Evolutionary conservation across 2,888 invertebrate genomes (phyloP).

Genomic region (Icerya purchasi): DNA sequence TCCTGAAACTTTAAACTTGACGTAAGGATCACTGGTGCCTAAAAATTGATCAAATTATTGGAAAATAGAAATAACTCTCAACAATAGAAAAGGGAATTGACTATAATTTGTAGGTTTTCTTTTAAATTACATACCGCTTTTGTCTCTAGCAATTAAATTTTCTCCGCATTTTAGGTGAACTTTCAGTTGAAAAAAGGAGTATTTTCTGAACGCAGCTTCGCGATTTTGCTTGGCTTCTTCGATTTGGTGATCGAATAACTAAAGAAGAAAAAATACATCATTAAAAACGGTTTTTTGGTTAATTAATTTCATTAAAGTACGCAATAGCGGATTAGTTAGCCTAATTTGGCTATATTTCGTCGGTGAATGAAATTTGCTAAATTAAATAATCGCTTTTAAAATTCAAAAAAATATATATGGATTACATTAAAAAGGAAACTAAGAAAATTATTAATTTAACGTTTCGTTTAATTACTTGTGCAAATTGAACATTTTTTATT

Average conservation of each 20-base stretch:
- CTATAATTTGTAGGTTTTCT: too few species aligned
- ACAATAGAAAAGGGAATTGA: too few species aligned
- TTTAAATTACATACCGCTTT: too few species aligned
- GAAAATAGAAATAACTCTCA: neutral
- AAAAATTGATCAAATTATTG: constrained; percentile 25
- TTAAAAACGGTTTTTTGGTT: neutral
- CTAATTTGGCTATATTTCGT: too few species aligned
- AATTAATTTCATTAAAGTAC: neutral
- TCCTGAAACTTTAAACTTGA: constrained; percentile 79
- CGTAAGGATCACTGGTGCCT: constrained; percentile 95
- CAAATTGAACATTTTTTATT: too few species aligned
- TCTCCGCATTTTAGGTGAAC: constrained; percentile 70
- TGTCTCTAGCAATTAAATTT: constrained; percentile 80
- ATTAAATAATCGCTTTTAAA: too few species aligned
- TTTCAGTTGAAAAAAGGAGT: constrained; percentile 79
- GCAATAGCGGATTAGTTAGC: neutral
- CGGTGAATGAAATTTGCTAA: too few species aligned
- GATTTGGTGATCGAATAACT: too few species aligned
- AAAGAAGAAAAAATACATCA: constrained; percentile 14
- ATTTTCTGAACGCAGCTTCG: constrained; percentile 52
- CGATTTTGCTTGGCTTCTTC: constrained; percentile 26
- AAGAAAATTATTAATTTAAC: too few species aligned
- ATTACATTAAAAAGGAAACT: too few species aligned
- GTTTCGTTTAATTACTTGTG: too few species aligned
- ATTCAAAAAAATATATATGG: too few species aligned